A percentile compares a stretch with the other conserved stretches of the same genome.
Evolutionary conservation across 2,888 invertebrate genomes (phyloP).

Genomic region (Meteorus colon): DNA sequence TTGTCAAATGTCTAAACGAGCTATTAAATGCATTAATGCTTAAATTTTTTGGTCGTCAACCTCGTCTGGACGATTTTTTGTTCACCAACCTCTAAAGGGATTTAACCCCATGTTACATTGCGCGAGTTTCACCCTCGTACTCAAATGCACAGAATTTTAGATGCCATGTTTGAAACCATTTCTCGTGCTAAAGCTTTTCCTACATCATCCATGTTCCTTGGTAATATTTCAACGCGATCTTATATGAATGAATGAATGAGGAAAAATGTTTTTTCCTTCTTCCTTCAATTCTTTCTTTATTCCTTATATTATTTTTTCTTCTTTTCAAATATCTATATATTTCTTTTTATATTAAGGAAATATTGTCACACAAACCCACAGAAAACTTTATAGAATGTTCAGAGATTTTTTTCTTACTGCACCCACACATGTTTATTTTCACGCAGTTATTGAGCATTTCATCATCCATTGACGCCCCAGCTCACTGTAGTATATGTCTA

Average conservation of each 20-base stretch:
- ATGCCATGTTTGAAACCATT: slow-evolving; percentile 21
- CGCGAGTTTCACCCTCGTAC: slow-evolving; percentile 6
- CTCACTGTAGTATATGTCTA: not conserved
- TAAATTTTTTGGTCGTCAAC: slow-evolving; percentile 25
- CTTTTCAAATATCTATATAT: too few relatives aligned
- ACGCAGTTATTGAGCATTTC: not conserved
- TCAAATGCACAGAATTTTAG: slow-evolving; percentile 1
- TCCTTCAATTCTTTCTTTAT: not conserved
- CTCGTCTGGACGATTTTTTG: slow-evolving; percentile 31
- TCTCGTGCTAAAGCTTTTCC: not conserved
- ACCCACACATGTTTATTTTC: not conserved
- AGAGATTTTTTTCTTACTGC: not conserved
- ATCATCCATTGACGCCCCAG: not conserved
- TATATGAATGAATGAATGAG: slow-evolving; percentile 27
- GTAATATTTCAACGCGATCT: slow-evolving; percentile 32
- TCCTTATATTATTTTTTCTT: not conserved
- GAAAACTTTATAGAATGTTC: not conserved
- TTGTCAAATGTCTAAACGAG: not conserved
- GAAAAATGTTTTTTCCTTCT: not conserved
- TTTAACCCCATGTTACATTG: slow-evolving; percentile 25
- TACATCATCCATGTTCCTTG: not conserved
- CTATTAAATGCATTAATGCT: slow-evolving; percentile 1
- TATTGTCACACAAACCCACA: not conserved
- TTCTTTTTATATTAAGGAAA: not conserved
- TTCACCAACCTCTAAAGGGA: slow-evolving; percentile 12